Base-by-base conservation (phyloP, 1,140 invertebrate genomes). In the Bicyclus anynana region DNA sequence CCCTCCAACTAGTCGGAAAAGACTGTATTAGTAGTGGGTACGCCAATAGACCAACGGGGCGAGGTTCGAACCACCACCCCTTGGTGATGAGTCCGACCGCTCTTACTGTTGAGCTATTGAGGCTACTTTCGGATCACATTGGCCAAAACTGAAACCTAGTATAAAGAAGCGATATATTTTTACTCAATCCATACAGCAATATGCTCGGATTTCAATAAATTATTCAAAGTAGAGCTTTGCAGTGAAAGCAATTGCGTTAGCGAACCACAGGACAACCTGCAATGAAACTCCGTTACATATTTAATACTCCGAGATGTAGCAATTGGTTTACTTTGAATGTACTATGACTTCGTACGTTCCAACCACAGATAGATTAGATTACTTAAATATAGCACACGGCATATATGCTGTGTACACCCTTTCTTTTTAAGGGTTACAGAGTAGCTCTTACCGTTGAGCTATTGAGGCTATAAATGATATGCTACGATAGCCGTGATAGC, bases 241-340 rank as follows among this genome's bases (percentile, higher is more conserved):
- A 59, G 57, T 59, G 57, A 59, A 59, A 59, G 57, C 51, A 44
- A 37, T 55, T 48, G 35, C 23, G 20, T 44, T 44, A 20, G 5
- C 40, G 17, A 7, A 44, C 40, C 40, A 44, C 55, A 58, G 42
- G 35, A 53, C 57, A 48, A 37, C 33, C 46, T 50, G 54, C 46
- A 57, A 53, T 53, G 57, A 59, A 59, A 59, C 21, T 53, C 57
- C 52, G 57, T 59, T 59, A 59, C 50, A 59, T 59, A 59, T 59
- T 59, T 59, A 59, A 59, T 53, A 59, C 40, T 44, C 20, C 57
- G 40, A 59, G 50, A 59, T 59, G 57, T 48, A 53, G 57, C 51
- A 59, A 59, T 53, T 53, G 50, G 17, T 27, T 49, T 50, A 48
- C 42, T 59, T 59, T 59, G 55, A 50, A 59, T 53, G 42, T 47